A percentile compares a stretch with the other conserved stretches of the same genome.
phyloP scores from a whole-genome alignment of 2,113 vertebrate species.

The Aegotheles bennettii region DNA sequence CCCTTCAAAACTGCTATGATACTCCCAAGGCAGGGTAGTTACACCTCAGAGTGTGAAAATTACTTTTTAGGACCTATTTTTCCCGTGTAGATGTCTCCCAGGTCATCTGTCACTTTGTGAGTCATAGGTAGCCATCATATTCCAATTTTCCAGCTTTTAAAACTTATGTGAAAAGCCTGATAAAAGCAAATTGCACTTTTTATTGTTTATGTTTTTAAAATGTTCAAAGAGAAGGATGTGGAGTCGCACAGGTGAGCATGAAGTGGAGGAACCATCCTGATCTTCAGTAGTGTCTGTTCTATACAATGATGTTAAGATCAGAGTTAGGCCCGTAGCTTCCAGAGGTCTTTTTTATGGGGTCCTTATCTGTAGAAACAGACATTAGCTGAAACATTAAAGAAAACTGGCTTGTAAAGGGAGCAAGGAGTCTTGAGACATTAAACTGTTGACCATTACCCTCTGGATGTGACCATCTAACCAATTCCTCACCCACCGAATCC shows the following conservation, averaged over 20 bases:
- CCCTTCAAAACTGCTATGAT: slow-evolving; percentile 39
- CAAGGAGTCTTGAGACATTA: not conserved
- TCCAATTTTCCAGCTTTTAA: not conserved
- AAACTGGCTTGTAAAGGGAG: not conserved
- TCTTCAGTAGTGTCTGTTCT: not conserved
- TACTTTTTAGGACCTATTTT: not conserved
- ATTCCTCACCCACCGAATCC: no score
- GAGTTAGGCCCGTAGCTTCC: not conserved
- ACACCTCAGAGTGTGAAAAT: not conserved
- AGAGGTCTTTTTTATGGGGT: not conserved
- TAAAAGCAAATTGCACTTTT: not conserved
- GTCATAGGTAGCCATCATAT: not conserved
- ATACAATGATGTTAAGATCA: not conserved
- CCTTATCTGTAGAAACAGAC: not conserved
- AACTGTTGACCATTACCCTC: no score
- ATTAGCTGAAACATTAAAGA: not conserved
- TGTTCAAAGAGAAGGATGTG: not conserved
- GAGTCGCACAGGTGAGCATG: not conserved
- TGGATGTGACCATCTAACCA: no score
- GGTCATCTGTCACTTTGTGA: not conserved
- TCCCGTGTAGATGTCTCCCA: not conserved
- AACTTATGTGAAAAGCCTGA: not conserved
- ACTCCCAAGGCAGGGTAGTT: slow-evolving; percentile 14
- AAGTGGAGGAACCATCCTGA: not conserved
- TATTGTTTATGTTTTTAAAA: not conserved